Conservation (phyloP, 2,797 vertebrate genomes). For the Carapus acus region DNA sequence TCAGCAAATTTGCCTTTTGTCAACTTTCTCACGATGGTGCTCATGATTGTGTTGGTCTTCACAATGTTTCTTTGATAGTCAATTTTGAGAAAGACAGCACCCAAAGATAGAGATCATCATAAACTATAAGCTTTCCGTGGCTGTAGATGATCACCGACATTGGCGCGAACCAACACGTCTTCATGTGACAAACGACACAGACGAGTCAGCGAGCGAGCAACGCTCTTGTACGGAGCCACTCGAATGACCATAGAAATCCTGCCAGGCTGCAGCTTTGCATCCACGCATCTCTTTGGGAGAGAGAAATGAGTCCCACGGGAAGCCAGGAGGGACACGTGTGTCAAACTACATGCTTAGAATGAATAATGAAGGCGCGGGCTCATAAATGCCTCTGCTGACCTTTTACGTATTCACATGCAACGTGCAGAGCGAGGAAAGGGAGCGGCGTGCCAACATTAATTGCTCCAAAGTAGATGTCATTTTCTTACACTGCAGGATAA, state of each 20-base stretch:
- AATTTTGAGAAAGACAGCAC: no score
- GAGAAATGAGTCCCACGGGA: slow-evolving; percentile 48
- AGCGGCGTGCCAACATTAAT: slow-evolving; percentile 56
- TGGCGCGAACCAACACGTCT: no score
- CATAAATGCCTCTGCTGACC: slow-evolving; percentile 67
- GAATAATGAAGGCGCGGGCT: slow-evolving; percentile 64
- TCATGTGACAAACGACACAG: slow-evolving; percentile 48
- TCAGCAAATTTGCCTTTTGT: no score
- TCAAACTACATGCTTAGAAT: slow-evolving; percentile 69
- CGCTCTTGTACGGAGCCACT: slow-evolving; percentile 34
- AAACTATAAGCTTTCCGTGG: no score
- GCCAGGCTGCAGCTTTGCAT: slow-evolving; percentile 50
- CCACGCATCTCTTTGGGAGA: slow-evolving; percentile 50
- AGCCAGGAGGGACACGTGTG: slow-evolving; percentile 47
- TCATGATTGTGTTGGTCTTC: no score
- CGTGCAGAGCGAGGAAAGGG: slow-evolving; percentile 30
- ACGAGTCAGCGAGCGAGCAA: slow-evolving; percentile 34
- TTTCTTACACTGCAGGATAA: slow-evolving; percentile 38
- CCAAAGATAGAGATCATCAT: no score
- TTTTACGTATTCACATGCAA: slow-evolving; percentile 60
- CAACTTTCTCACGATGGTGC: no score
- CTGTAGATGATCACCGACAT: no score
- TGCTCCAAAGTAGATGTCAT: slow-evolving; percentile 54
- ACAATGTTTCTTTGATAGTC: no score
- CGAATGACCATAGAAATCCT: slow-evolving; percentile 31